These are phyloP conservation scores for Electrona antarctica DNA, from an alignment of 2,113 vertebrate genomes.

Conservation along the genomic window DNA sequence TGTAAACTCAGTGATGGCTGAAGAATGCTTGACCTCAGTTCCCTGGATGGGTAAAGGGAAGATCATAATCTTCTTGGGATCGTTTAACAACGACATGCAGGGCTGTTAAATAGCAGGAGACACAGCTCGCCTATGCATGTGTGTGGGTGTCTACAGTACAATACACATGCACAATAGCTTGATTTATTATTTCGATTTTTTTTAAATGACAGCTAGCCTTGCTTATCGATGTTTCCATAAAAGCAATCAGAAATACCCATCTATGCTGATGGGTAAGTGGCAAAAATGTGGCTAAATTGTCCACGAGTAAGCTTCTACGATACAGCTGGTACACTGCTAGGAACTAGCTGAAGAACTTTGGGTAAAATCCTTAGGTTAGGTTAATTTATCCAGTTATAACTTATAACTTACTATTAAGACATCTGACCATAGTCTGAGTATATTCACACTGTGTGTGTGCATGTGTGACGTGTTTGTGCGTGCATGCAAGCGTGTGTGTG, in stretches of 20 bases:
- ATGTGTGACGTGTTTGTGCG: no score
- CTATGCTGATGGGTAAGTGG: no score
- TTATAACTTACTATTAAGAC: no score
- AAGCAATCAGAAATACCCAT: conserved; percentile 42
- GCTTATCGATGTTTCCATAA: conserved; percentile 7
- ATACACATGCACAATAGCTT: no score
- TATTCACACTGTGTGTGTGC: neutral
- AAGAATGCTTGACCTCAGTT: conserved; percentile 7
- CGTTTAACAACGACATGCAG: neutral
- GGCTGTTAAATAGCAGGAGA: conserved; percentile 9
- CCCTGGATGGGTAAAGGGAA: neutral
- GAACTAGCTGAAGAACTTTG: no score
- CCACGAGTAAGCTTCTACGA: no score
- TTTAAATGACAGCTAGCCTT: conserved; percentile 12
- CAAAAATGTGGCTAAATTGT: conserved; percentile 26
- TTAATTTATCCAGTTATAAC: no score
- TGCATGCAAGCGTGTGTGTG: neutral
- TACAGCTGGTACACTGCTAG: no score
- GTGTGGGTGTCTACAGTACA: neutral
- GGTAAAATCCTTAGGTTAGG: no score
- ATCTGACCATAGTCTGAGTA: neutral
- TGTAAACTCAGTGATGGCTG: conserved; percentile 3
- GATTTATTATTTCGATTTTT: neutral
- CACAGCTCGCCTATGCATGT: conserved; percentile 7
- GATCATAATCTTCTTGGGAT: neutral